These are phyloP conservation scores for Drosophila fuyamai DNA, from an alignment of 1,140 invertebrate genomes.

Conservation along the genomic window DNA sequence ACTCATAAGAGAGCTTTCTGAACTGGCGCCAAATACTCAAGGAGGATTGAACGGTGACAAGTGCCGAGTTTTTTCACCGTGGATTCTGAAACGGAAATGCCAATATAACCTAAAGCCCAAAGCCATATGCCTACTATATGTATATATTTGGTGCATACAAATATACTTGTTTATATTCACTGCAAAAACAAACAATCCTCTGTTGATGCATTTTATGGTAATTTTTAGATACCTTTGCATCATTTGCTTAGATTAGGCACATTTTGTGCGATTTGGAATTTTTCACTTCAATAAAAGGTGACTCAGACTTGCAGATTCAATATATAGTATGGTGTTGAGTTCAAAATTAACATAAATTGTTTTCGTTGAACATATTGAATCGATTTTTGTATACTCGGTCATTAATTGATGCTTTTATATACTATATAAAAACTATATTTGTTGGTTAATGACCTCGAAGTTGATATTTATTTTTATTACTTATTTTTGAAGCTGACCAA, in stretches of 20 bases:
- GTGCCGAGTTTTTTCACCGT: slow-evolving; percentile 19
- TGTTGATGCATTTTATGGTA: slow-evolving; percentile 44
- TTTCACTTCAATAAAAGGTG: slow-evolving; percentile 17
- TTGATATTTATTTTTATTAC: too few species aligned
- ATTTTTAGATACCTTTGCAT: slow-evolving; percentile 47
- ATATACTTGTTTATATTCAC: slow-evolving; percentile 56
- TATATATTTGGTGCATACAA: slow-evolving; percentile 11
- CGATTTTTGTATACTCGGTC: neutral
- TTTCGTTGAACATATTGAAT: neutral
- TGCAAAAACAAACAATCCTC: slow-evolving; percentile 36
- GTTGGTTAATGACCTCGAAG: too few species aligned
- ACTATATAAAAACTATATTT: too few species aligned
- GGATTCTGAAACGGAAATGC: slow-evolving; percentile 68
- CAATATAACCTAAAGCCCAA: slow-evolving; percentile 38
- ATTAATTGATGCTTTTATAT: neutral
- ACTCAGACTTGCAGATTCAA: slow-evolving; percentile 17
- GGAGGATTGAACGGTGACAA: slow-evolving; percentile 55
- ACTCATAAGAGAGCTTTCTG: slow-evolving; percentile 29
- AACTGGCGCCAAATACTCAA: slow-evolving; percentile 56
- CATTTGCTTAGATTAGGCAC: slow-evolving; percentile 36
- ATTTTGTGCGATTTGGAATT: slow-evolving; percentile 17
- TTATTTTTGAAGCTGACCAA: too few species aligned
- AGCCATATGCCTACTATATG: slow-evolving; percentile 39
- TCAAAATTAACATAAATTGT: neutral
- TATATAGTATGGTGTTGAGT: slow-evolving; percentile 5